Base-by-base conservation (phyloP, 2,888 invertebrate genomes). In the Thera britannica region DNA sequence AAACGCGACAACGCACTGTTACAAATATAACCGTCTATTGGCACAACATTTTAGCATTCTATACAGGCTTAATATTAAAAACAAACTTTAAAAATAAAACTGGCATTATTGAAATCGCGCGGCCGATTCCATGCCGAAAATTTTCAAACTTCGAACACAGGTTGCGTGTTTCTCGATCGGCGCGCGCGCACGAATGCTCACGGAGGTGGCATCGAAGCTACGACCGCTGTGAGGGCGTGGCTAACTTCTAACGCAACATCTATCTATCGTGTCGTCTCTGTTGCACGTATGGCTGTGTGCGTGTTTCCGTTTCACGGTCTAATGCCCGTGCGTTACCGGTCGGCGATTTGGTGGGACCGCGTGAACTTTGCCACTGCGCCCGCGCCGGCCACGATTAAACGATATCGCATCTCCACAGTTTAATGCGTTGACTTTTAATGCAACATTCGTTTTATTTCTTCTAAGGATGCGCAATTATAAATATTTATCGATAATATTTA, bases 121-220 rank as follows among this genome's bases (percentile, higher is more conserved):
- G 84, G 77, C 79, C 87, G 86, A 85, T 82, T 82, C 83, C 90
- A 87, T 88, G 83, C 67, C 76, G 76, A 74, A 79, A 77, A 74
- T 84, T 76, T 75, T 83, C 78, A 80, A 82, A 82, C 73, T 79
- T 80, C 74, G 73, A 77, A 78, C 82, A 77, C 85, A 73, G 79
- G 72, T 79, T 84, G 86, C 92, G 92, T 91, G 88, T 83, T 77
- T 73, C 84, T 84, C 79, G 79, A 76, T 78, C 90, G 89, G 91
- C 92, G 93, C 91, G 86, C 88, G 92, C 93, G 93, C 92, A 90
- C 92, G 90, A 93, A 93, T 93, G 92, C 87, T 81, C 81, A 75
- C 84, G 88, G 88, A 92, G 93, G 93, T 87, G 92, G 92, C 86
- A 81, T 88, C 87, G 80, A 84, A 83, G 84, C 83, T 83, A 83